These are phyloP conservation scores for Chloroceryle inda DNA, from an alignment of 2,797 vertebrate genomes.

Conservation along the genomic window DNA sequence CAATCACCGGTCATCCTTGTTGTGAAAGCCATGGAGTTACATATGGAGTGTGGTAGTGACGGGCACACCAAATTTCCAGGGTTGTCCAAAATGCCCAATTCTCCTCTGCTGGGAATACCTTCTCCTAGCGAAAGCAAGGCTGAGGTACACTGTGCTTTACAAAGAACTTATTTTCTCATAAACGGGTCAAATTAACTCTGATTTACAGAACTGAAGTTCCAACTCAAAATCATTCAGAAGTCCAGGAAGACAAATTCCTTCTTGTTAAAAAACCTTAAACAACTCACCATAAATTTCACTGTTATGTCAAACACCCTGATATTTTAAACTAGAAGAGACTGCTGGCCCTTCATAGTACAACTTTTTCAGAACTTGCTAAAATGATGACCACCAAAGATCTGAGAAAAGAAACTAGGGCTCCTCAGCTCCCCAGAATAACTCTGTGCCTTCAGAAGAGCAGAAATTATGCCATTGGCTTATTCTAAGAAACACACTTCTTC, in stretches of 20 bases:
- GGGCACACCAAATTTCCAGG: too few species aligned
- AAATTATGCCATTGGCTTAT: rapidly evolving
- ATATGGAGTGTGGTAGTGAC: too few species aligned
- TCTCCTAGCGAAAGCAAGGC: neutral
- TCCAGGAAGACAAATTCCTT: neutral
- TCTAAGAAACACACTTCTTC: neutral
- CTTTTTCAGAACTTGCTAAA: neutral
- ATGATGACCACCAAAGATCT: neutral
- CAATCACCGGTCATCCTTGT: too few species aligned
- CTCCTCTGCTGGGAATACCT: neutral
- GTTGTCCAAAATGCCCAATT: too few species aligned
- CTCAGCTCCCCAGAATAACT: neutral
- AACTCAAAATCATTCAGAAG: neutral
- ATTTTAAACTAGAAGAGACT: neutral
- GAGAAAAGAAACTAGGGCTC: neutral
- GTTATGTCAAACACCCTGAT: rapidly evolving
- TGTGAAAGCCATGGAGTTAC: too few species aligned
- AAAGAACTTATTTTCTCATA: neutral
- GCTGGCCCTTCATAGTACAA: neutral
- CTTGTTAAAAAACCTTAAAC: neutral
- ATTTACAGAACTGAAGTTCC: neutral
- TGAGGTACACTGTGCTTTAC: neutral
- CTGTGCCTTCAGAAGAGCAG: neutral
- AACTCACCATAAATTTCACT: neutral
- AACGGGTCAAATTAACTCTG: neutral